phyloP scores from a whole-genome alignment of 2,797 vertebrate genomes.

The Pteronotus mesoamericanus region DNA sequence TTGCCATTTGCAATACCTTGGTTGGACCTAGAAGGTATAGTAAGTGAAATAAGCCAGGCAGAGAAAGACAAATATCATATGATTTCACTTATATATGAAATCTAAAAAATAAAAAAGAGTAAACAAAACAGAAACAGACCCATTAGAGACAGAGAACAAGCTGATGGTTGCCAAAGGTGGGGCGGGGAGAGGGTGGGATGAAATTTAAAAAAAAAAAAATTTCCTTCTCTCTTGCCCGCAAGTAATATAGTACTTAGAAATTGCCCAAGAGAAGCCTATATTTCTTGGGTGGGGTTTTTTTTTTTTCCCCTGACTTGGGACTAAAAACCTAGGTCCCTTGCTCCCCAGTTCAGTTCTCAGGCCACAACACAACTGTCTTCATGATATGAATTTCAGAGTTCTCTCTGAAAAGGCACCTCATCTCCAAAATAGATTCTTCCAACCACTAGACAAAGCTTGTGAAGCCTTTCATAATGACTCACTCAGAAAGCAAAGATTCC shows the following conservation, averaged over 20 bases:
- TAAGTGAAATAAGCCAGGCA: background rate
- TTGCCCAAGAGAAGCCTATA: background rate
- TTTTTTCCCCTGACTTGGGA: background rate
- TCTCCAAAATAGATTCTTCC: constrained; percentile 58
- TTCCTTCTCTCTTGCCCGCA: background rate
- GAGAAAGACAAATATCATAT: background rate
- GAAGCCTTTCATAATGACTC: constrained; percentile 62
- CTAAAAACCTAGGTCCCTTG: background rate
- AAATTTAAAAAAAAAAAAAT: background rate
- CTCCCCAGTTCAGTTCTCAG: background rate
- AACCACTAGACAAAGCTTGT: background rate
- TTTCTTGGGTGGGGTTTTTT: background rate
- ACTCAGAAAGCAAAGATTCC: constrained; percentile 50
- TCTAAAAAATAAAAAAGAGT: background rate
- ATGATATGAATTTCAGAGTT: constrained; percentile 27
- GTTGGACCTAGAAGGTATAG: background rate
- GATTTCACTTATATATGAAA: background rate
- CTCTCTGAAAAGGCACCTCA: constrained; percentile 27
- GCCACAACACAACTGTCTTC: background rate
- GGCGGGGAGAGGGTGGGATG: background rate
- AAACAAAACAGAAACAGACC: background rate
- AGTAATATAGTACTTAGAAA: background rate
- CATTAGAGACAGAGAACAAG: background rate
- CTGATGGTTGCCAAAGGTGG: background rate
- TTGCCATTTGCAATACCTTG: background rate